Evolutionary conservation across 2,797 vertebrate species (phyloP).

Genomic region (Brotula barbata): DNA sequence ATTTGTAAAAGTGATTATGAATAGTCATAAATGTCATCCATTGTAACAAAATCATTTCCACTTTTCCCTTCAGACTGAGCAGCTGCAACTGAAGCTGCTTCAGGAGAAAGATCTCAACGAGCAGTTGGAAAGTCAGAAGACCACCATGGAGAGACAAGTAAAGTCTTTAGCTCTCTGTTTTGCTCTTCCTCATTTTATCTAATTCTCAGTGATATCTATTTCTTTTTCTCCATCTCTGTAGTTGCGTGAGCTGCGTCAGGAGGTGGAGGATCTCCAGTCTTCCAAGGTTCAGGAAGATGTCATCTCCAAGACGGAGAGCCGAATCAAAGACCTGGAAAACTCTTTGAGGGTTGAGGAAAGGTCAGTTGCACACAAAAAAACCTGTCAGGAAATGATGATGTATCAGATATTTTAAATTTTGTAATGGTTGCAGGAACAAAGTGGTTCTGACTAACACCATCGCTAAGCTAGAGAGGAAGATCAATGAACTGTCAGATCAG

Average conservation of each 20-base stretch:
- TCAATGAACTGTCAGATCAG: constrained; percentile 78
- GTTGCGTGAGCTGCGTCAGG: constrained; percentile 74
- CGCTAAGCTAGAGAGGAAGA: constrained; percentile 79
- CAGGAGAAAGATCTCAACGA: constrained; percentile 79
- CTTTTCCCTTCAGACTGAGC: constrained; percentile 68
- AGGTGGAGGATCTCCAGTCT: constrained; percentile 77
- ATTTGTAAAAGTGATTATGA: too few species aligned
- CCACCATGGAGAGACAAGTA: constrained; percentile 78
- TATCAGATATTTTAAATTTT: background rate
- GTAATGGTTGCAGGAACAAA: constrained; percentile 69
- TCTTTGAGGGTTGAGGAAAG: constrained; percentile 74
- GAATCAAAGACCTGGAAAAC: constrained; percentile 79
- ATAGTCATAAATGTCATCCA: too few species aligned
- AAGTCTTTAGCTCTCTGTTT: background rate
- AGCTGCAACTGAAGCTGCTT: constrained; percentile 80
- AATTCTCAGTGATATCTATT: background rate
- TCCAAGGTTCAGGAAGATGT: constrained; percentile 77
- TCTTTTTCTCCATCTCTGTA: constrained; percentile 28
- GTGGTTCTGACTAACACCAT: constrained; percentile 68
- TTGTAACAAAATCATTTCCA: too few species aligned
- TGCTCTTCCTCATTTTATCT: background rate
- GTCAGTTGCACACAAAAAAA: constrained; percentile 45
- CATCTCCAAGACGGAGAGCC: constrained; percentile 70
- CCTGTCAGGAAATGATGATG: background rate
- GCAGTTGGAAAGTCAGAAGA: constrained; percentile 75